Base-by-base conservation (phyloP, 2,888 invertebrate species). In the Petrolisthes cinctipes region DNA sequence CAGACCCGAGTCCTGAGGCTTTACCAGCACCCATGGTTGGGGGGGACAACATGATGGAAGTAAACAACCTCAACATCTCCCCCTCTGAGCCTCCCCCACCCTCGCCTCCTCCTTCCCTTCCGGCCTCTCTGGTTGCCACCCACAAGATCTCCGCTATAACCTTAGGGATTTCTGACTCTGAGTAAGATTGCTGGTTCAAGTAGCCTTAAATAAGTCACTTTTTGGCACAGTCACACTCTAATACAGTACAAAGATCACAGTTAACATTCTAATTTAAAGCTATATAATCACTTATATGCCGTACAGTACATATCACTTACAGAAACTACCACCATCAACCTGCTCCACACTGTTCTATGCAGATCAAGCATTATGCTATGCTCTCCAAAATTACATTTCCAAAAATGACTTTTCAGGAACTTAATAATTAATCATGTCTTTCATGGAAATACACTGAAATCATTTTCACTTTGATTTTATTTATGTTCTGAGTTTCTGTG, bases 1-100 rank as follows among this genome's bases (percentile, higher is more conserved):
- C 86, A 90, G 90, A 90, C 86, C 86, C 88, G 53, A 90, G 90
- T 83, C 90, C 90, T 82, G 90, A 90, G 82, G 88, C 85, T 37
- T 78, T 90, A 56, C 90, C 90, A 66, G 86, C 90, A 20, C 90
- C 90, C 20, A 80, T 88, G 82, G 86, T 88, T 68, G 81, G 83
- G 61, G 86, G 82, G 51, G 78, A 83, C 57, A 79, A 82, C 73
- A 84, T 68, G 78, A 82, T 79, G 82, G 89, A 86, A 79, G 87
- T 87, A 66, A 89, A 89, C 81, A 89, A 89, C 76, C 82, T 89
- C 71, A 87, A 89, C 83, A 85, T 89, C 23, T 87, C 89, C 23
- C 90, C 90, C 56, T 90, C 90, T 56, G 84, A 88, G 57, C 88
- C 83, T 61, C 88, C 90, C 82, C 90, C 89, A 9, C 83, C 87